These are phyloP conservation scores for Cerceris ruficornis DNA, from an alignment of 2,888 invertebrate species.

Conservation along the genomic window DNA sequence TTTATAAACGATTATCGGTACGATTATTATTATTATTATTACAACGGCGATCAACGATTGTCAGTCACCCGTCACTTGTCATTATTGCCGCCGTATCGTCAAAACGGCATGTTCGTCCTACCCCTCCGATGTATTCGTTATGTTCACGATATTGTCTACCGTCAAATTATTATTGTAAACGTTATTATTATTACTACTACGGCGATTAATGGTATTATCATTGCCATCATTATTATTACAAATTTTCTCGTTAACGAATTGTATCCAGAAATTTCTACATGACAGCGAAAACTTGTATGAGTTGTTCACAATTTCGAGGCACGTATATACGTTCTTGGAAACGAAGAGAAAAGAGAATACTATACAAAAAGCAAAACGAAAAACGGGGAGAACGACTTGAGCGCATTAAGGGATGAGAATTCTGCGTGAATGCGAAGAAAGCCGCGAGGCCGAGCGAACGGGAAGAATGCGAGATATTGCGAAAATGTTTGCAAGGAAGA, in stretches of 20 bases:
- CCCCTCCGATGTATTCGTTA: conserved; percentile 22
- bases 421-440: conserved; percentile 26
- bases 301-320: conserved; percentile 81
- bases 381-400: conserved; percentile 62
- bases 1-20: conserved; percentile 78
- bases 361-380: conserved; percentile 62
- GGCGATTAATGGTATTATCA: conserved; percentile 71
- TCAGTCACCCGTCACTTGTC: conserved; percentile 73
- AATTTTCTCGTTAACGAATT: conserved; percentile 54
- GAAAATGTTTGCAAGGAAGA: not conserved
- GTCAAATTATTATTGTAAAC: conserved; percentile 34
- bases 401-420: conserved; percentile 51
- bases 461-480: not conserved
- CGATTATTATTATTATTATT: conserved; percentile 77
- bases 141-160: conserved; percentile 27
- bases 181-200: conserved; percentile 57
- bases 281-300: conserved; percentile 77
- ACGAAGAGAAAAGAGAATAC: conserved; percentile 28
- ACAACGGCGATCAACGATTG: conserved; percentile 76
- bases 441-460: conserved; percentile 4
- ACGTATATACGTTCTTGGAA: conserved; percentile 77
- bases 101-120: conserved; percentile 63
- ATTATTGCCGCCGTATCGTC: conserved; percentile 65
- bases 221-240: conserved; percentile 71
- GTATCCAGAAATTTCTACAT: conserved; percentile 77